Conservation (phyloP, 30 jellyfish, hydroid and myxozoan species). For the Cassiopea andromeda region DNA sequence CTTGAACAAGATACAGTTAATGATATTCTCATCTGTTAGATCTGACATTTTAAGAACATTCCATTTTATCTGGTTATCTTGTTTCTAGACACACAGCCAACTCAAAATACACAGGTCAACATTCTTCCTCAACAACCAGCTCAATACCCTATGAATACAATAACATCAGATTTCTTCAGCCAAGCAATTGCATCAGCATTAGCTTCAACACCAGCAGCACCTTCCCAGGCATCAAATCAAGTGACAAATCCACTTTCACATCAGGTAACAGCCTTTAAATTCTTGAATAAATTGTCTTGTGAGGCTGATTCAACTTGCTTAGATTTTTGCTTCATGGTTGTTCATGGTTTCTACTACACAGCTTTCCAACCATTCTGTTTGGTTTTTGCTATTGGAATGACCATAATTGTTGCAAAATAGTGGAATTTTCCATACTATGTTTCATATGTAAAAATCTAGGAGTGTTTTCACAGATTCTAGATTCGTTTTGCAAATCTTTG, state of each 20-base stretch:
- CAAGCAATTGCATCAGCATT: constrained; percentile 81
- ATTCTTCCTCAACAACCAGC: constrained; percentile 9
- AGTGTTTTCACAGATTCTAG: too few relatives aligned
- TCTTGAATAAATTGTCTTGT: neutral
- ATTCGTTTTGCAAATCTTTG: too few relatives aligned
- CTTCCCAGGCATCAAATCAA: constrained; percentile 9
- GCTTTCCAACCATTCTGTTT: too few relatives aligned
- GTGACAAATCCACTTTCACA: constrained; percentile 2
- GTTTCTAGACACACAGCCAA: constrained; percentile 34
- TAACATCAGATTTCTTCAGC: constrained; percentile 79
- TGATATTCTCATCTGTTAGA: neutral
- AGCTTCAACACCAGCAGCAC: constrained; percentile 45
- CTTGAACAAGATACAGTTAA: too few relatives aligned
- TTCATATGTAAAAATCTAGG: too few relatives aligned
- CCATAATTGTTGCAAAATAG: too few relatives aligned
- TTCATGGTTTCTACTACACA: too few relatives aligned
- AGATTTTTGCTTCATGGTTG: neutral
- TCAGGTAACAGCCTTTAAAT: neutral
- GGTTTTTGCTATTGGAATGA: too few relatives aligned
- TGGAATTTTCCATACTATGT: too few relatives aligned
- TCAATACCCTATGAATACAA: constrained; percentile 10
- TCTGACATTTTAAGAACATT: too few relatives aligned
- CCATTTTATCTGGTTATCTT: neutral
- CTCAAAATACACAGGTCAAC: neutral
- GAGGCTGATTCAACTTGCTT: neutral